Percentiles rank a stretch among this genome's conserved stretches.
Evolutionary conservation across 1,140 invertebrate genomes (phyloP).

Genomic region (Leptonema lineaticorne): DNA sequence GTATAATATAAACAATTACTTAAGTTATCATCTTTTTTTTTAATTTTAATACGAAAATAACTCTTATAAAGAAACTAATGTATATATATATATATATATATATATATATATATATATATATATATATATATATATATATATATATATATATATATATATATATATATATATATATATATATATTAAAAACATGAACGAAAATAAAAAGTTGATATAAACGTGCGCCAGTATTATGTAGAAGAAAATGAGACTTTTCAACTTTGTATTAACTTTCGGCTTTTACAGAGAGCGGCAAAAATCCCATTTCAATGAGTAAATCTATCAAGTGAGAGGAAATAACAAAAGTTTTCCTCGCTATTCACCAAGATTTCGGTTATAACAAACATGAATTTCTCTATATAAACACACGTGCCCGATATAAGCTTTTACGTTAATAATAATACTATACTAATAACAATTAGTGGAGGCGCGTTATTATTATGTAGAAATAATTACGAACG

Average conservation of each 20-base stretch:
- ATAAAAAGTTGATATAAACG: too few relatives aligned
- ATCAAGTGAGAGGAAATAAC: slow-evolving; percentile 2
- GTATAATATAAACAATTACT: too few relatives aligned
- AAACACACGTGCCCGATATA: not conserved
- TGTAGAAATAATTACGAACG: too few relatives aligned
- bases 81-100: not conserved
- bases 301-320: slow-evolving; percentile 5
- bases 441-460: too few relatives aligned
- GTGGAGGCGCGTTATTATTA: too few relatives aligned
- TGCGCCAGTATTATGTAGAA: not conserved
- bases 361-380: too few relatives aligned
- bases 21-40: too few relatives aligned
- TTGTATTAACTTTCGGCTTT: not conserved
- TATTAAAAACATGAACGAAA: too few relatives aligned
- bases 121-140: slow-evolving; percentile 6
- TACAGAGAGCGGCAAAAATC: not conserved
- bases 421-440: too few relatives aligned
- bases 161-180: slow-evolving; percentile 9
- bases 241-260: not conserved
- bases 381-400: not conserved
- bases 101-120: slow-evolving; percentile 1
- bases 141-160: slow-evolving; percentile 13
- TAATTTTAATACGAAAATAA: too few relatives aligned
- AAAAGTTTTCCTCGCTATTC: not conserved
- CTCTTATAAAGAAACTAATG: not conserved